phyloP scores from a whole-genome alignment of 2,888 invertebrate species.

The Agrenia bidenticulata region DNA sequence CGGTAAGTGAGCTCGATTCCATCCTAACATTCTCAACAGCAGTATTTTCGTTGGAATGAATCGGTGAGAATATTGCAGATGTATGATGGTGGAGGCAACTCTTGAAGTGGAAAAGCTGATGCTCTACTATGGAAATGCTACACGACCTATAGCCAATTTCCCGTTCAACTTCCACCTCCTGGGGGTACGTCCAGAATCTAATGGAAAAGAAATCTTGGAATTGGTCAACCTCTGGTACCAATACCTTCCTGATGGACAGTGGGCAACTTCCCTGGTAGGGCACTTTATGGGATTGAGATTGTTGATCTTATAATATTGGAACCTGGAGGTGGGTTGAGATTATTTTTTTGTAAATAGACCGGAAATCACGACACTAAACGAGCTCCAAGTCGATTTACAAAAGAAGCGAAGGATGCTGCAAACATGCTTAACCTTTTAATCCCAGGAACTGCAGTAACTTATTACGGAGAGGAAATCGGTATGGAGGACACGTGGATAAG shows the following conservation, averaged over 20 bases:
- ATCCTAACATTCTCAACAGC: background rate
- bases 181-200: slow-evolving; percentile 17
- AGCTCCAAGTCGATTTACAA: slow-evolving; percentile 68
- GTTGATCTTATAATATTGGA: no score
- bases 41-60: background rate
- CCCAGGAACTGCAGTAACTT: slow-evolving; percentile 58
- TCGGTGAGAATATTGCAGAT: no score
- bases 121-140: slow-evolving; percentile 54
- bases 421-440: slow-evolving; percentile 78
- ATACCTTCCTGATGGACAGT: slow-evolving; percentile 62
- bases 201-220: slow-evolving; percentile 64
- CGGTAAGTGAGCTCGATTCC: slow-evolving; percentile 11
- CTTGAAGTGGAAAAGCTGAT: slow-evolving; percentile 42
- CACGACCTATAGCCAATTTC: slow-evolving; percentile 53
- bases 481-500: slow-evolving; percentile 37
- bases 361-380: slow-evolving; percentile 78
- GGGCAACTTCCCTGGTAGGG: slow-evolving; percentile 60
- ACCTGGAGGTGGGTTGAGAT: no score
- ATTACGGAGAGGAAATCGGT: slow-evolving; percentile 49
- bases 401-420: slow-evolving; percentile 63
- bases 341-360: slow-evolving; percentile 58
- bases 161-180: slow-evolving; percentile 54
- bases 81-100: slow-evolving; percentile 53
- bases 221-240: slow-evolving; percentile 64
- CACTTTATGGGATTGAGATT: no score